phyloP scores from a whole-genome alignment of 2,797 vertebrate genomes.

The Danionella dracula region DNA sequence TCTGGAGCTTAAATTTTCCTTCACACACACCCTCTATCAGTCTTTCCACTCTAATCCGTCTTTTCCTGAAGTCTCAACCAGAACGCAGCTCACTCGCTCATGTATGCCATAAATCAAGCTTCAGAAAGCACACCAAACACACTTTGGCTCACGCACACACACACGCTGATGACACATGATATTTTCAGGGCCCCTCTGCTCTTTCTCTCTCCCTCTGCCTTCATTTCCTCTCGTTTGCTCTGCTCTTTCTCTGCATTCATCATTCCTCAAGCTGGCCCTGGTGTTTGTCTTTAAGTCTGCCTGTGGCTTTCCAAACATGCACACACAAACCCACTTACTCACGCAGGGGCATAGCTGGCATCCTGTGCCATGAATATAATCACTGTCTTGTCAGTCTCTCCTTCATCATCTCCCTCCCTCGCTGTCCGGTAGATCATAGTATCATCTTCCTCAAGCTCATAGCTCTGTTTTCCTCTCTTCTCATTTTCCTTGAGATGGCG shows the following conservation, averaged over 20 bases:
- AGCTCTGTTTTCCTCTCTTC: constrained; percentile 37
- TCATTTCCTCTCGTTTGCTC: constrained; percentile 30
- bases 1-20: not conserved
- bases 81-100: constrained; percentile 1
- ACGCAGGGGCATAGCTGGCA: not conserved
- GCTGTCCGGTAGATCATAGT: not conserved
- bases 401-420: not conserved
- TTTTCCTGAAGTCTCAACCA: constrained; percentile 13
- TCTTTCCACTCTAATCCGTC: constrained; percentile 10
- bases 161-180: constrained; percentile 23
- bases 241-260: constrained; percentile 22
- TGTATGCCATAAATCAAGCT: constrained; percentile 19
- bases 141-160: constrained; percentile 2
- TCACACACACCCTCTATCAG: not conserved
- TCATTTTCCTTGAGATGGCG: constrained; percentile 40
- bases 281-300: constrained; percentile 28
- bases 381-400: not conserved
- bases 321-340: constrained; percentile 5
- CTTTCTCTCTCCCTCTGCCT: not conserved
- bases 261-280: constrained; percentile 27
- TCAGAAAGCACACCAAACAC: constrained; percentile 22
- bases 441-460: constrained; percentile 5
- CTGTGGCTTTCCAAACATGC: constrained; percentile 10
- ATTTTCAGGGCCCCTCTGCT: constrained; percentile 17
- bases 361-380: not conserved